Percentiles rank a stretch among this genome's conserved stretches.
These are phyloP conservation scores for Acleris sparsana DNA, from an alignment of 2,888 invertebrate species.

Conservation along the genomic window DNA sequence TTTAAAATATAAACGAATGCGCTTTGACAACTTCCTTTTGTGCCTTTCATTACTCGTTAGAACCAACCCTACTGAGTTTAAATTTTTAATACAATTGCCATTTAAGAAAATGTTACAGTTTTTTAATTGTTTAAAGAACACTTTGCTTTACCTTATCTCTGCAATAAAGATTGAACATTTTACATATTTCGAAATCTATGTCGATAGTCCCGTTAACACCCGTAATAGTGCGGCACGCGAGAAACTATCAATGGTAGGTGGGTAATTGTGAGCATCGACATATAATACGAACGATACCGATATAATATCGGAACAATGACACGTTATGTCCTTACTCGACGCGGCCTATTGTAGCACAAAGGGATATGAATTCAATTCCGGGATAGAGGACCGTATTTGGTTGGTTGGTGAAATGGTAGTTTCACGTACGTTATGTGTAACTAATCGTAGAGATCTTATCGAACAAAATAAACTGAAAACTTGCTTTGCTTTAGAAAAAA, in stretches of 20 bases:
- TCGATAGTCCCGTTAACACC: conserved; percentile 36
- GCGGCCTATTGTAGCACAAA: conserved; percentile 22
- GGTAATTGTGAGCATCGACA: conserved; percentile 42
- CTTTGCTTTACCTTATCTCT: no score
- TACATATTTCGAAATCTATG: neutral
- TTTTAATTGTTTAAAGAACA: no score
- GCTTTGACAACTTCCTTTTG: no score
- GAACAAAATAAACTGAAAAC: no score
- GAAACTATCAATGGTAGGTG: conserved; percentile 50
- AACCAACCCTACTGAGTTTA: no score
- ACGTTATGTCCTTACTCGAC: conserved; percentile 38
- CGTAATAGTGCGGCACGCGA: conserved; percentile 52
- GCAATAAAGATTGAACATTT: neutral
- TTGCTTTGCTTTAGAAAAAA: no score
- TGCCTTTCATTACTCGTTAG: no score
- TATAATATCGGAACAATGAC: conserved; percentile 35
- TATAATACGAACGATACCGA: conserved; percentile 36
- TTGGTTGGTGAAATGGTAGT: neutral
- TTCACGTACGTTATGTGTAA: neutral
- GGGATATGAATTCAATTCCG: conserved; percentile 27
- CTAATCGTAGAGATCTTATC: no score
- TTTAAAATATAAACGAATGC: no score
- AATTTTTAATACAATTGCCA: no score
- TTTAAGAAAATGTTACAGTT: no score
- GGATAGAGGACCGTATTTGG: conserved; percentile 23